Evolutionary conservation across 2,113 vertebrate genomes (phyloP).

Genomic region (Tylochromis polylepis): DNA sequence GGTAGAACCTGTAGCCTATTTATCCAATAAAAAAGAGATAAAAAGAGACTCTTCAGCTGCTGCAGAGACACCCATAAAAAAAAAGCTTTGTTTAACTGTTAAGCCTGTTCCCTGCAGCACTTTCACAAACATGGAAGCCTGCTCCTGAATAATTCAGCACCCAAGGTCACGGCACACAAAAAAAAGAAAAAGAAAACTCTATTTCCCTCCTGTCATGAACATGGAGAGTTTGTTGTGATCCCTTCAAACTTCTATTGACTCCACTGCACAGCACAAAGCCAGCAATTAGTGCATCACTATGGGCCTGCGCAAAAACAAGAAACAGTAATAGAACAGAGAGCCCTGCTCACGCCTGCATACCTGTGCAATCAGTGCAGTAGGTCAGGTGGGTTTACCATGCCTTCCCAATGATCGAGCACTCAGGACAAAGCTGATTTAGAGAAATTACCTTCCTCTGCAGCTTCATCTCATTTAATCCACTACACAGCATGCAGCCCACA

Average conservation of each 20-base stretch:
- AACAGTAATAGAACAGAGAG: not conserved
- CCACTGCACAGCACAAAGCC: not conserved
- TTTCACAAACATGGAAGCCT: constrained; percentile 50
- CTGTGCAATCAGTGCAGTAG: not conserved
- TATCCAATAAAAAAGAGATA: not conserved
- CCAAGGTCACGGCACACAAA: constrained; percentile 62
- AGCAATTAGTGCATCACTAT: not conserved
- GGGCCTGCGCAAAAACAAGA: not conserved
- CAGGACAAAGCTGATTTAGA: constrained; percentile 8
- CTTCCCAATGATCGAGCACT: not conserved
- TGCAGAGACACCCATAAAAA: constrained; percentile 34
- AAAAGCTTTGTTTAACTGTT: constrained; percentile 57
- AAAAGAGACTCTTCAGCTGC: not conserved
- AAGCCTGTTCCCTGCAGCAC: constrained; percentile 58
- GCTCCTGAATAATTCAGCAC: constrained; percentile 63
- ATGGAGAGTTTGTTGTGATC: constrained; percentile 49
- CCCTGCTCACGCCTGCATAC: not conserved
- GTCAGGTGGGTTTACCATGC: not conserved
- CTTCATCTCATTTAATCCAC: not conserved
- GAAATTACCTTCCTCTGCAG: not conserved
- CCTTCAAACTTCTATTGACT: constrained; percentile 4
- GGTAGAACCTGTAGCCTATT: not conserved
- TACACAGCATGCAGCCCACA: not conserved
- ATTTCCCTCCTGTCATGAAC: not conserved
- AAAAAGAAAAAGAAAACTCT: not conserved